Evolutionary conservation across 2,113 vertebrate genomes (phyloP), one percentile per base, ranked within the genome.

Genomic region (Antechinus flavipes): DNA sequence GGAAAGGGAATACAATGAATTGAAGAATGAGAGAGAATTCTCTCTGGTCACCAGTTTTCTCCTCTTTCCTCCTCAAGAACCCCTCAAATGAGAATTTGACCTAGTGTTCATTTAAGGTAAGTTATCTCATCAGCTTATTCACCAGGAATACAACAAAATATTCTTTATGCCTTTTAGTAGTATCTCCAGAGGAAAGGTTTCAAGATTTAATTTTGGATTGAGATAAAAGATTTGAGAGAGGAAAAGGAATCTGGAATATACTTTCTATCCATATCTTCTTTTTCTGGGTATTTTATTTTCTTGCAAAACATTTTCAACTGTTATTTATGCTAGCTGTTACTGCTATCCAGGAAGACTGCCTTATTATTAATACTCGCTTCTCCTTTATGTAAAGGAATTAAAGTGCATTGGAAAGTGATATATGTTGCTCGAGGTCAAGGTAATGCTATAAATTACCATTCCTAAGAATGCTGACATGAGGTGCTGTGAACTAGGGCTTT

Each of bases 371-470:
- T 47, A 96, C 19, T 52, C 91, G 54, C 84, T 97, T 68, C 47
- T 68, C 95, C 91, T 95, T 94, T 95, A 95, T 96, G 92, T 93
- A 93, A 96, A 97, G 95, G 96, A 94, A 96, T 54, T 94, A 95
- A 92, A 96, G 91, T 95, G 93, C 68, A 92, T 14, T 95, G 89
- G 90, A 92, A 91, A 54, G 96, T 96, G 97, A 97, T 92, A 25
- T 91, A 96, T 97, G 93, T 30, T 91, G 58, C 58, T 91, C 94
- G 22, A 89, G 94, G 95, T 54, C 68, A 90, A 76, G 93, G 89
- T 54, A 96, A 89, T 61, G 91, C 96, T 94, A 93, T 96, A 95
- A 95, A 97, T 94, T 93, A 91, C 92, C 91, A 54, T 47, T 92
- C 93, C 95, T 91, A 92, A 94, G 93, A 90, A 97, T 93, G 95